Evolutionary conservation across 2,797 vertebrate genomes (phyloP).

Genomic region (Iguana delicatissima): DNA sequence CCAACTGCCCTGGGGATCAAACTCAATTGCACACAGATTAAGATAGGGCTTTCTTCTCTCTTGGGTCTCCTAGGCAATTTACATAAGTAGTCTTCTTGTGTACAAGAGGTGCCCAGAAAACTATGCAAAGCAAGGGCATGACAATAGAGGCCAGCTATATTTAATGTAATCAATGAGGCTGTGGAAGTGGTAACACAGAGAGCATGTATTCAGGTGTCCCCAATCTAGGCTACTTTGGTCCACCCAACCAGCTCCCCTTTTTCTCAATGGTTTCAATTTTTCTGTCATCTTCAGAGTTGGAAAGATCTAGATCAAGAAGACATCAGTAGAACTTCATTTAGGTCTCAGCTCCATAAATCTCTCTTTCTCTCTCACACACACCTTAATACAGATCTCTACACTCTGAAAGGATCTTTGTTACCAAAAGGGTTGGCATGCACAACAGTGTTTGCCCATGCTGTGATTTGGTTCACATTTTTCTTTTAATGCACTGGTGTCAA

Average conservation of each 20-base stretch:
- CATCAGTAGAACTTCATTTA: conserved; percentile 20
- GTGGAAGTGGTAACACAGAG: background rate
- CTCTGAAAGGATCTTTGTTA: background rate
- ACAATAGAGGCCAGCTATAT: background rate
- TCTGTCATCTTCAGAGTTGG: background rate
- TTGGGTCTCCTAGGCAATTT: background rate
- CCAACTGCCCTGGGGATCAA: background rate
- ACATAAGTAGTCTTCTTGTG: background rate
- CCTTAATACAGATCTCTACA: background rate
- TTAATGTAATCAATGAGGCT: background rate
- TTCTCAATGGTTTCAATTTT: conserved; percentile 7
- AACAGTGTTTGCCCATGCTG: background rate
- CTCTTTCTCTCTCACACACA: background rate
- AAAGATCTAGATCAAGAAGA: conserved; percentile 21
- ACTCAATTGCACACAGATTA: background rate
- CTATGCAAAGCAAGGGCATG: background rate
- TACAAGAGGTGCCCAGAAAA: background rate
- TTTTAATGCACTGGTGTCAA: background rate
- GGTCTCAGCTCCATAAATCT: background rate
- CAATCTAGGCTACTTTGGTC: background rate
- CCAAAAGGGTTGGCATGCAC: background rate
- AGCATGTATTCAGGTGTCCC: background rate
- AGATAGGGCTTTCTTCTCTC: background rate
- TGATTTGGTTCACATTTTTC: background rate
- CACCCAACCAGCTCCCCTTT: background rate